Base-by-base conservation (phyloP, 1,140 invertebrate genomes). In the Drosophila parabipectinata region DNA sequence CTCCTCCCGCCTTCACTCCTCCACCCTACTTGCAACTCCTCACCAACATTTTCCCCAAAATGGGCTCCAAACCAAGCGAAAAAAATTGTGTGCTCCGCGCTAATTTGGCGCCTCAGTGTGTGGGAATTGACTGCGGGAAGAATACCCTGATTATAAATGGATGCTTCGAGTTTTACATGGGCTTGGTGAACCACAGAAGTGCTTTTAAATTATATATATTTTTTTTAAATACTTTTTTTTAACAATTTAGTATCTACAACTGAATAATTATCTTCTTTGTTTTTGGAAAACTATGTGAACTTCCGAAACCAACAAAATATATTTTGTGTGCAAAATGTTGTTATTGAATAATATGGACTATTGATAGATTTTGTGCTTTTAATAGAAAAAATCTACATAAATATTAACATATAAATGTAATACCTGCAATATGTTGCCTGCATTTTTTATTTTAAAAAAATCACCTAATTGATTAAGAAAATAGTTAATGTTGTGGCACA, bases 81-180 rank as follows among this genome's bases (percentile, higher is more conserved):
- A 51, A 62, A 57, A 45, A 61, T 56, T 44, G 51, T 41, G 24
- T 56, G 54, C 77, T 81, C 63, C 50, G 39, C 82, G 82, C 82
- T 87, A 85, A 85, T 85, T 85, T 85, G 83, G 82, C 82, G 77
- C 74, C 73, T 72, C 75, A 74, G 78, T 80, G 82, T 80, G 77
- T 63, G 68, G 74, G 81, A 77, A 85, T 81, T 87, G 74, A 81
- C 82, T 85, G 59, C 45, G 52, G 15, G 32, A 12, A 15, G 18
- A 37, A 68, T 69, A 68, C 66, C 41, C 66, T 69, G 12, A 54
- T 47, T 34, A n/a, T 52, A 15, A 37, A 4, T 12, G 30, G 64
- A 24, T 8, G 54, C 24, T 47, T 5, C n/a, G 24, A 12, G 30
- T 24, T 24, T n/a, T n/a, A 4, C 34, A n/a, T 10, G 4, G 34